phyloP scores from a whole-genome alignment of 2,113 vertebrate species.

The Phycodurus eques region DNA sequence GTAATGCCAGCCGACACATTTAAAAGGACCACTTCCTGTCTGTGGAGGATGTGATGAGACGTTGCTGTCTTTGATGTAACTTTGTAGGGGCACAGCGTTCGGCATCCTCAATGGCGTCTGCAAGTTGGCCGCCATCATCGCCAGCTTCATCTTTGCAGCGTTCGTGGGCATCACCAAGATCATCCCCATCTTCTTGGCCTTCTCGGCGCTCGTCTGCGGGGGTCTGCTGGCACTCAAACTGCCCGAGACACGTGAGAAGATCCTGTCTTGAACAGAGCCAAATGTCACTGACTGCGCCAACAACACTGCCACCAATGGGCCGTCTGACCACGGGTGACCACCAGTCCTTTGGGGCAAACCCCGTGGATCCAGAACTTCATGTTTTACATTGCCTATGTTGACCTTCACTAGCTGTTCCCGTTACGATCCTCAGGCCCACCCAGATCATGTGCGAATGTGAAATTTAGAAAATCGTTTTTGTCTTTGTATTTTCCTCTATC shows the following conservation, averaged over 20 bases:
- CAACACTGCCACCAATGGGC: constrained; percentile 15
- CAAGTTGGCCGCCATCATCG: constrained; percentile 90
- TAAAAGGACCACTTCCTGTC: background rate
- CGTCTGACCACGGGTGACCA: background rate
- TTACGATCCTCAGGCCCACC: constrained; percentile 50
- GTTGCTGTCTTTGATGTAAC: background rate
- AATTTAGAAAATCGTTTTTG: constrained; percentile 35
- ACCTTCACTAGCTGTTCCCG: constrained; percentile 44
- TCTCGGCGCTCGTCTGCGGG: constrained; percentile 86
- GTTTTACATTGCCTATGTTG: constrained; percentile 51
- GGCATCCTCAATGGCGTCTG: constrained; percentile 91
- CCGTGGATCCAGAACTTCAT: constrained; percentile 23
- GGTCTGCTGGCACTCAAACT: constrained; percentile 88
- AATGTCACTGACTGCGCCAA: constrained; percentile 47
- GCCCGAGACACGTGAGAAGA: constrained; percentile 92
- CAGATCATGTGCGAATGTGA: constrained; percentile 31
- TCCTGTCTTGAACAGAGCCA: constrained; percentile 83
- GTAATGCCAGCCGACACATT: background rate
- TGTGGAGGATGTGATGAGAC: background rate
- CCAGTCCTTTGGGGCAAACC: background rate
- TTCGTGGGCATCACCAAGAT: constrained; percentile 94
- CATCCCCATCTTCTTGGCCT: constrained; percentile 92
- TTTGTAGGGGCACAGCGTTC: constrained; percentile 86
- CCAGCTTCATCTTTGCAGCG: constrained; percentile 93
- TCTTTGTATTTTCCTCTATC: constrained; percentile 23